Evolutionary conservation across 2,797 vertebrate species (phyloP).

Genomic region (Merluccius polli): DNA sequence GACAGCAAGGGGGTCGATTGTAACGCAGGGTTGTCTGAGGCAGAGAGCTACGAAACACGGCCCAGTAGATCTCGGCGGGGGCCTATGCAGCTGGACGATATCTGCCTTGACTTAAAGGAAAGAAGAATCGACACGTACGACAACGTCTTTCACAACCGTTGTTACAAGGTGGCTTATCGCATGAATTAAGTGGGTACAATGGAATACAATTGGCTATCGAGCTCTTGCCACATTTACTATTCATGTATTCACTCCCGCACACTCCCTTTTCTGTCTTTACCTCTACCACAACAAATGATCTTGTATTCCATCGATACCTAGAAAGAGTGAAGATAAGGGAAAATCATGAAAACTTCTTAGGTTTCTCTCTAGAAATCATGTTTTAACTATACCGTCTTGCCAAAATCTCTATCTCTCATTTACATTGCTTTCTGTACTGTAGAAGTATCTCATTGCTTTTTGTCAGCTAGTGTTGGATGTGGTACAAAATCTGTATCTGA

Average conservation of each 20-base stretch:
- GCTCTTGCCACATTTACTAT: conserved; percentile 40
- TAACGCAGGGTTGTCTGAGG: conserved; percentile 14
- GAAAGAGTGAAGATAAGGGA: conserved; percentile 11
- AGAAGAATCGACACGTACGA: conserved; percentile 30
- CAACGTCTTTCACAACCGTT: conserved; percentile 36
- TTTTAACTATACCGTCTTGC: background rate
- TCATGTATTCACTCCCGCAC: conserved; percentile 39
- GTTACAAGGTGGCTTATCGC: conserved; percentile 35
- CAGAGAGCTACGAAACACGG: no score
- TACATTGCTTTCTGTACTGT: background rate
- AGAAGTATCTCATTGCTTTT: background rate
- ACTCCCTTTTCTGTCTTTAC: conserved; percentile 30
- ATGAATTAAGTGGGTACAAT: conserved; percentile 46
- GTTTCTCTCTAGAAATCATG: background rate
- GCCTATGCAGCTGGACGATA: background rate
- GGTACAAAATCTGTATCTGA: background rate
- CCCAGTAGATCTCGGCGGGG: background rate
- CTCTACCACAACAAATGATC: conserved; percentile 50
- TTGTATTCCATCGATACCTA: conserved; percentile 23
- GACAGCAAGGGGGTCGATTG: conserved; percentile 3
- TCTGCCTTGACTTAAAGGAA: background rate
- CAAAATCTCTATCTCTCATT: background rate
- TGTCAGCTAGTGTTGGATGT: background rate
- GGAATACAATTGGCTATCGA: background rate
- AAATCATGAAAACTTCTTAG: background rate